Evolutionary conservation across 2,113 vertebrate genomes (phyloP).

Genomic region (Pteronura brasiliensis): DNA sequence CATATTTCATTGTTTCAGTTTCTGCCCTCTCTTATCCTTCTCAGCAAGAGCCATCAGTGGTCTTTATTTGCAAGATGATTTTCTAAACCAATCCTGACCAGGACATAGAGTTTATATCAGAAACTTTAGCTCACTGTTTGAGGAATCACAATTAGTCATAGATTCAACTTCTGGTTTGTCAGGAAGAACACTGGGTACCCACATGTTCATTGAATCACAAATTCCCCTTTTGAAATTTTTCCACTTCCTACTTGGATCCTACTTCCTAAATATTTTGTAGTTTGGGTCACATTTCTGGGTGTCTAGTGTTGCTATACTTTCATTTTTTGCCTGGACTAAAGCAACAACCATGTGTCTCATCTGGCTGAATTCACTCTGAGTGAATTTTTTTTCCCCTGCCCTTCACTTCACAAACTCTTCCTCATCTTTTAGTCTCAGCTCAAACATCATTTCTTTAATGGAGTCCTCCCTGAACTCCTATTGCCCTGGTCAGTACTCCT

Average conservation of each 20-base stretch:
- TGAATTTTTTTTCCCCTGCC: neutral
- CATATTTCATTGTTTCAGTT: neutral
- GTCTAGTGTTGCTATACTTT: neutral
- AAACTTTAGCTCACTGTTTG: neutral
- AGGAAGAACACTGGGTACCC: neutral
- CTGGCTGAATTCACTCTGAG: neutral
- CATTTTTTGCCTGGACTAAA: neutral
- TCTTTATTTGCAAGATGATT: neutral
- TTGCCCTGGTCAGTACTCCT: neutral
- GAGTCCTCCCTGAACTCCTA: neutral
- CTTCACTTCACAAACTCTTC: neutral
- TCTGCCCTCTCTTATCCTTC: neutral
- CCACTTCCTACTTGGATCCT: neutral
- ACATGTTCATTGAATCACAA: neutral
- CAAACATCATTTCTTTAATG: neutral
- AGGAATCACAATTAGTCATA: neutral
- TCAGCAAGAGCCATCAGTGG: neutral
- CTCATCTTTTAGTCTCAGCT: neutral
- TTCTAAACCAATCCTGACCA: neutral
- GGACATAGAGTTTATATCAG: neutral
- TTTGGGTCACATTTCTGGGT: neutral
- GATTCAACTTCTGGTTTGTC: neutral
- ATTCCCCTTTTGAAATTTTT: neutral
- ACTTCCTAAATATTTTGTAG: neutral
- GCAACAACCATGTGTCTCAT: neutral